These are phyloP conservation scores for Pelecanus crispus DNA, from an alignment of 2,113 vertebrate species.

Conservation along the genomic window DNA sequence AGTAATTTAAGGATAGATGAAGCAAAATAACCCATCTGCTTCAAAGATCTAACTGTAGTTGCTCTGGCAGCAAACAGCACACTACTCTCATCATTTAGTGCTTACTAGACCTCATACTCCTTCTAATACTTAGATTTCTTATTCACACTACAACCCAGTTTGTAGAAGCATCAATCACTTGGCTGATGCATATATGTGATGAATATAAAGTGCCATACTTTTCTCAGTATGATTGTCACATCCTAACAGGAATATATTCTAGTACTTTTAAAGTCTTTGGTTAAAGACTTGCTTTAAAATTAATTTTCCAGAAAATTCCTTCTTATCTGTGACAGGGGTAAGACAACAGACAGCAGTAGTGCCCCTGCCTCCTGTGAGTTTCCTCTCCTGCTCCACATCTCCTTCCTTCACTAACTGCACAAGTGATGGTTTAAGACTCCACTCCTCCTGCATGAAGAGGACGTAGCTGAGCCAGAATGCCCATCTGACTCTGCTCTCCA, in stretches of 20 bases:
- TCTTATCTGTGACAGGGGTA: neutral
- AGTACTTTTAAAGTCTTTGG: neutral
- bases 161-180: neutral
- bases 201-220: neutral
- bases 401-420: neutral
- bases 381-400: neutral
- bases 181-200: neutral
- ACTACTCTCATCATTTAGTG: neutral
- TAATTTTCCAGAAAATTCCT: neutral
- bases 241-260: neutral
- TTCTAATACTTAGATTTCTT: neutral
- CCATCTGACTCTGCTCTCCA: neutral
- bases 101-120: neutral
- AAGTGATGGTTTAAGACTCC: neutral
- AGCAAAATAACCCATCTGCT: neutral
- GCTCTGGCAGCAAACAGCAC: neutral
- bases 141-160: neutral
- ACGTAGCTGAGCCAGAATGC: neutral
- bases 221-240: neutral
- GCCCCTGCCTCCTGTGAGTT: neutral
- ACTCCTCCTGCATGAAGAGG: neutral
- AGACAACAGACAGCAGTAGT: neutral
- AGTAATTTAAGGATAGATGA: neutral
- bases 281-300: neutral
- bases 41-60: neutral